These are phyloP conservation scores for Eulacestoma nigropectus DNA, from an alignment of 2,113 vertebrate species.

Conservation along the genomic window DNA sequence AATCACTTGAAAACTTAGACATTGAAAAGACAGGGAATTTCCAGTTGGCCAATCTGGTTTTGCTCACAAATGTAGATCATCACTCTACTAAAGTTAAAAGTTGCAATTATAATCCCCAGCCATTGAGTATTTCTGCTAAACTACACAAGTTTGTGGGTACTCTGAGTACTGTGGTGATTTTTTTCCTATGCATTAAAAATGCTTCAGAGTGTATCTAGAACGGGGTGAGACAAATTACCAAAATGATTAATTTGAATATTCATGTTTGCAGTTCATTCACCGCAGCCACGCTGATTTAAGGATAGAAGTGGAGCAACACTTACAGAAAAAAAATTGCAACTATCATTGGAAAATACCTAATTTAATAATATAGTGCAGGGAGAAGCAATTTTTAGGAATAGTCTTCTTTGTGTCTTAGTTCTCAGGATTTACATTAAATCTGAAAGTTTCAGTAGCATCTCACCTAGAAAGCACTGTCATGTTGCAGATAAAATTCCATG, in stretches of 20 bases:
- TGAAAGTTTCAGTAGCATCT: not conserved
- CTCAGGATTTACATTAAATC: not conserved
- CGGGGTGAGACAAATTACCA: not conserved
- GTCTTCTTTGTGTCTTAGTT: not conserved
- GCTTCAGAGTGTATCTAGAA: not conserved
- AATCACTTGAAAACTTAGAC: not conserved
- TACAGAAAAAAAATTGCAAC: not conserved
- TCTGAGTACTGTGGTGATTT: not conserved
- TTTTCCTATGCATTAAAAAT: not conserved
- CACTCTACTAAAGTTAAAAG: not conserved
- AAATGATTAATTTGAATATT: not conserved
- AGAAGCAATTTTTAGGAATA: not conserved
- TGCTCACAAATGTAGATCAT: not conserved
- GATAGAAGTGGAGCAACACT: not conserved
- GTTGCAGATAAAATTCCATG: not conserved
- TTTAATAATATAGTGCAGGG: not conserved
- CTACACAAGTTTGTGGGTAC: not conserved
- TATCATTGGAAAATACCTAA: not conserved
- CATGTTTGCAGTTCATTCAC: not conserved
- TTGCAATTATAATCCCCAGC: not conserved
- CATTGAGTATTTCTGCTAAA: not conserved
- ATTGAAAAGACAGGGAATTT: not conserved
- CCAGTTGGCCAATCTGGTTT: not conserved
- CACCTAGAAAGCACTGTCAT: not conserved
- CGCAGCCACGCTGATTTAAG: not conserved